Conservation (phyloP, 1,140 invertebrate species). For the Pectinophora gossypiella region DNA sequence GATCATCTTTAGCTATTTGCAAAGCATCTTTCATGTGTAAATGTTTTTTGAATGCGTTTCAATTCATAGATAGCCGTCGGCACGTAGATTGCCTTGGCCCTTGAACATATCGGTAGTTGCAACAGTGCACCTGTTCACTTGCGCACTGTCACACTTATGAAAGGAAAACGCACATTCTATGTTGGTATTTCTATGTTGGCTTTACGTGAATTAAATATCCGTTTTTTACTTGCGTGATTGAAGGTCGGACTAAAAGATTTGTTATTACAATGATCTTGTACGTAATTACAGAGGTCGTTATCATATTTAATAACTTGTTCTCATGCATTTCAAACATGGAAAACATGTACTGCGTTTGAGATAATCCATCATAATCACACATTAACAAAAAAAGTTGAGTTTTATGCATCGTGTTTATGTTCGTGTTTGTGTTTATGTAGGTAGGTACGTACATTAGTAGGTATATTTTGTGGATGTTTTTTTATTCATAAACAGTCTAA, state of each 20-base stretch:
- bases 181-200: too few relatives aligned
- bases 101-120: conserved; percentile 3
- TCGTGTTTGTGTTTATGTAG: neutral
- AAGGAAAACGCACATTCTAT: too few relatives aligned
- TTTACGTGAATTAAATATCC: too few relatives aligned
- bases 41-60: conserved; percentile 44
- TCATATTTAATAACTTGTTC: conserved; percentile 21
- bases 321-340: neutral
- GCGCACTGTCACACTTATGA: neutral
- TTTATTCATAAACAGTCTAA: too few relatives aligned
- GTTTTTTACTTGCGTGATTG: conserved; percentile 4
- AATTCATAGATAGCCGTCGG: conserved; percentile 28
- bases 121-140: neutral
- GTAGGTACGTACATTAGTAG: neutral
- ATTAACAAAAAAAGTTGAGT: too few relatives aligned
- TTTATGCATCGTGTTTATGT: too few relatives aligned
- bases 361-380: too few relatives aligned
- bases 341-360: too few relatives aligned
- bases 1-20: conserved; percentile 44
- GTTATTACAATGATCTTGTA: conserved; percentile 40
- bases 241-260: conserved; percentile 29
- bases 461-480: neutral
- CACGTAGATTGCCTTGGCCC: conserved; percentile 34
- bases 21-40: conserved; percentile 38
- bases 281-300: conserved; percentile 34